A percentile compares a stretch with the other conserved stretches of the same genome.
Conservation (phyloP, 2,888 invertebrate genomes). For the Harpalus rubripes region DNA sequence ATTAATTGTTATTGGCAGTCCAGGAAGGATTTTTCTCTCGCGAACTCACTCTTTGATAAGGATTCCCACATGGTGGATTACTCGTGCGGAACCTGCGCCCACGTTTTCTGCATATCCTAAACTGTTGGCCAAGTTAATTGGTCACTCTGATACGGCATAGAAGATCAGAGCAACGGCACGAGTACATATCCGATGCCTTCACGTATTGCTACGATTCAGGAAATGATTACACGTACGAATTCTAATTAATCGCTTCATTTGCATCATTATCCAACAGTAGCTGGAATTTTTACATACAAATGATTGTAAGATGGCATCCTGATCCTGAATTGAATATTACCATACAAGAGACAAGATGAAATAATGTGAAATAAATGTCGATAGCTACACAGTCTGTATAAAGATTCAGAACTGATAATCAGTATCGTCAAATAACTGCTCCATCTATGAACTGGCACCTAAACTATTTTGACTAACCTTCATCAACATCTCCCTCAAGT, state of each 20-base stretch:
- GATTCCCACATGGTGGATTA: constrained; percentile 49
- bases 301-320: background rate
- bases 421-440: too few relatives aligned
- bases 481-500: too few relatives aligned
- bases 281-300: background rate
- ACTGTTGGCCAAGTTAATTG: constrained; percentile 56
- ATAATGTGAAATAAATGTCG: background rate
- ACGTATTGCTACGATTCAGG: constrained; percentile 25
- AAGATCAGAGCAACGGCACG: background rate
- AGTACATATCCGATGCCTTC: constrained; percentile 13
- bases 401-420: too few relatives aligned
- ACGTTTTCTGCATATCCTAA: constrained; percentile 51
- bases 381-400: too few relatives aligned
- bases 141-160: constrained; percentile 2
- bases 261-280: constrained; percentile 22
- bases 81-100: constrained; percentile 59
- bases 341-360: background rate
- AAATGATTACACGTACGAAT: constrained; percentile 35
- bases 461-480: too few relatives aligned
- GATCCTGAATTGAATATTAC: constrained; percentile 6
- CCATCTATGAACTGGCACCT: too few relatives aligned
- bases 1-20: too few relatives aligned
- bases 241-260: constrained; percentile 37
- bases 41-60: constrained; percentile 28
- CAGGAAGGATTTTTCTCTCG: constrained; percentile 10